Evolutionary conservation across 2,888 invertebrate species (phyloP).

Genomic region (Sphaerophoria taeniata): DNA sequence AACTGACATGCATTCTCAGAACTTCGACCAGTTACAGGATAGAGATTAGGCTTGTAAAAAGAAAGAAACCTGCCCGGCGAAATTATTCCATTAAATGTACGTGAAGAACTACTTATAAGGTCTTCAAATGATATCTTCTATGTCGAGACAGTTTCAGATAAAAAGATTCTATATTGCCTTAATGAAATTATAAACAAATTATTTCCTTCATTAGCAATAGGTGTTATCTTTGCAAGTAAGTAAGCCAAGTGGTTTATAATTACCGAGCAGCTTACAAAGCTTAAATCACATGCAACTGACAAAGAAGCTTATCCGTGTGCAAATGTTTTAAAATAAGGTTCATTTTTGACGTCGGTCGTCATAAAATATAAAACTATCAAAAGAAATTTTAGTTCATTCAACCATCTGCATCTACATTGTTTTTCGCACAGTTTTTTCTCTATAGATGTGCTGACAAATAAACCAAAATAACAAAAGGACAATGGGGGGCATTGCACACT

Average conservation of each 20-base stretch:
- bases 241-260: neutral
- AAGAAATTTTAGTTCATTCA: too few species aligned
- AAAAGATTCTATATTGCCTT: neutral
- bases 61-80: neutral
- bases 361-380: neutral
- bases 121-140: too few species aligned
- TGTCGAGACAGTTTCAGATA: neutral
- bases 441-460: too few species aligned
- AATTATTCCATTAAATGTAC: neutral
- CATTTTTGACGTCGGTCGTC: neutral
- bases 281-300: neutral
- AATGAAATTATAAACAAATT: neutral
- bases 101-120: neutral
- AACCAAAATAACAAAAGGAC: conserved; percentile 39
- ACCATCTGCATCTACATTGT: too few species aligned
- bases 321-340: neutral
- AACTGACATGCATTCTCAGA: neutral
- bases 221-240: neutral
- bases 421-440: too few species aligned
- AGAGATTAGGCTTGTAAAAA: neutral
- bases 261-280: neutral
- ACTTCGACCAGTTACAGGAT: conserved; percentile 1
- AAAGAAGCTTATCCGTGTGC: neutral
- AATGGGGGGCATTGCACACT: conserved; percentile 10
- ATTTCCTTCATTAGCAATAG: neutral